Evolutionary conservation across 2,797 vertebrate genomes (phyloP).

Genomic region (Pseudochirops cupreus): DNA sequence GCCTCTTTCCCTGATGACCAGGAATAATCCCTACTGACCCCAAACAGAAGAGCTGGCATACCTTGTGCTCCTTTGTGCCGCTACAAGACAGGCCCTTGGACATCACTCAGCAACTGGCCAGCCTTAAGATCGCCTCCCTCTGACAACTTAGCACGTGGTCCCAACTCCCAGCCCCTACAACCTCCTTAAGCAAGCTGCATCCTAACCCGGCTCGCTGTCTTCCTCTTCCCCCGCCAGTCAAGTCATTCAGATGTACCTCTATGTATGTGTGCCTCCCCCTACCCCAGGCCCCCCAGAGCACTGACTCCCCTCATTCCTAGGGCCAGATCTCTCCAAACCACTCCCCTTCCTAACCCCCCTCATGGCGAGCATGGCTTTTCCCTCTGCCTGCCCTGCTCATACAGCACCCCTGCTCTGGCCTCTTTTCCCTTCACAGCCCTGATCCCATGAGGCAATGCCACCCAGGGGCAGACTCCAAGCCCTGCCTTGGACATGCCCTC

Average conservation of each 20-base stretch:
- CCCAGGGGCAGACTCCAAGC: too few relatives aligned
- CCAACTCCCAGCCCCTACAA: not conserved
- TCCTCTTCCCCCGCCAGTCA: not conserved
- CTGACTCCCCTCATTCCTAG: not conserved
- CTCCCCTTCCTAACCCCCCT: too few relatives aligned
- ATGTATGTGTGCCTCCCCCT: not conserved
- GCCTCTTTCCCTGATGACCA: not conserved
- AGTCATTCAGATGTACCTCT: rapidly evolving
- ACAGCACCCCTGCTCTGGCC: too few relatives aligned
- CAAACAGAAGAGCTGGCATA: not conserved
- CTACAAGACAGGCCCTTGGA: not conserved
- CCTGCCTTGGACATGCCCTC: too few relatives aligned
- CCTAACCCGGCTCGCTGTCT: not conserved
- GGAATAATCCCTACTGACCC: not conserved
- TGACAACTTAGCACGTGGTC: not conserved
- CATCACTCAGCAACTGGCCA: not conserved
- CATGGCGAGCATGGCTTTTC: too few relatives aligned
- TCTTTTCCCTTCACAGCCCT: too few relatives aligned
- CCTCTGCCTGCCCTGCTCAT: too few relatives aligned
- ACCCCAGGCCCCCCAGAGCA: not conserved
- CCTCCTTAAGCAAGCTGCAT: not conserved
- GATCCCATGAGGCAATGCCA: too few relatives aligned
- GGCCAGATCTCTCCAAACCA: not conserved
- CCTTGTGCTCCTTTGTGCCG: not conserved
- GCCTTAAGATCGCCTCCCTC: not conserved